Base-by-base conservation (phyloP, 2,113 vertebrate species). In the Crocuta crocuta region DNA sequence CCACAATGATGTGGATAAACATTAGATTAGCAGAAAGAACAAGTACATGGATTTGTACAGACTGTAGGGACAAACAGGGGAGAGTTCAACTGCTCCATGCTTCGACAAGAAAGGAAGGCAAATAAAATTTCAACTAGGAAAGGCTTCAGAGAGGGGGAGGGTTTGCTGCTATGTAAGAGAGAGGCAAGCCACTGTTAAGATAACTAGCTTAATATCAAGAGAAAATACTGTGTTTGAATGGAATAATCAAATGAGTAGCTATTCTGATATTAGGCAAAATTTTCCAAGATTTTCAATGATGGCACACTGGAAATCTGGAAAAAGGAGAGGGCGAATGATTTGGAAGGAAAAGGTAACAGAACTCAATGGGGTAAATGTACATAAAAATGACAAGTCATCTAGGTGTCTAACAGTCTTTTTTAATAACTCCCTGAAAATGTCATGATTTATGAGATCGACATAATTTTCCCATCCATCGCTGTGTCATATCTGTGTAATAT, bases 51-150 rank as follows among this genome's bases (percentile, higher is more conserved):
- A 63, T 79, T 65, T 88, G 15, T 70, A n/a, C 3, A 11, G 33
- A 61, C 2, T 13, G 3, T 24, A 26, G 35, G 16, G 2, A 12
- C 1, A 7, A 11, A 3, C 1, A 48, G 4, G 26, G 33, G 16
- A 48, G 74, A 58, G 10, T 55, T 0, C 23, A 70, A 23, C 3
- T 1, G 12, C 1, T 1, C 1, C 7, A 1, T 11, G 26, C 35
- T 39, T 74, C 16, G 15, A 80, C 11, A 58, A 23, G 50, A 19
- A 31, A 70, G 19, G 0, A 0, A 76, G 21, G 3, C 5, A 39
- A 50, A 15, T 19, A 13, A 0, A 3, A 4, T 12, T 45, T 53
- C 2, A 2, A 4, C 24, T 1, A 19, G n/a, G 45, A 68, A 0
- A 39, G 6, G 33, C 24, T 61, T 4, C 7, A 33, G n/a, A 70